A percentile compares a stretch with the other conserved stretches of the same genome.
Evolutionary conservation across 2,113 vertebrate species (phyloP).

Genomic region (Toxostoma redivivum): DNA sequence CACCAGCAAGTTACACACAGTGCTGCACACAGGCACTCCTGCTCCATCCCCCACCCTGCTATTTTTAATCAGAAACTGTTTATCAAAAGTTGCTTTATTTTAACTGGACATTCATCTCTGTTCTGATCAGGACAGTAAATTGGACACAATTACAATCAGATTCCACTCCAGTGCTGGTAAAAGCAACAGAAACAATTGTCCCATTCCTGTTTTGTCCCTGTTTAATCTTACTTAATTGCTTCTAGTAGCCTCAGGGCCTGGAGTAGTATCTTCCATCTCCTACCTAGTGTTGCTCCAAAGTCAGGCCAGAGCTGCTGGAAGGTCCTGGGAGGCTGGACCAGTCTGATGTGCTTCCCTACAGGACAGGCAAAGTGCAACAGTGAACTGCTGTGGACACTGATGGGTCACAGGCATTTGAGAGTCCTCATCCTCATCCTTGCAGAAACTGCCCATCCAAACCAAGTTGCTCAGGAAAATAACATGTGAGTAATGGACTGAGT

Average conservation of each 20-base stretch:
- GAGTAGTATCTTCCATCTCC: background rate
- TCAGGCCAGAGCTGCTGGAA: background rate
- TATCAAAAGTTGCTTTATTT: background rate
- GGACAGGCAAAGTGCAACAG: background rate
- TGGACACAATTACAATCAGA: background rate
- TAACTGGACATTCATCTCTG: background rate
- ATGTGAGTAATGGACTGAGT: background rate
- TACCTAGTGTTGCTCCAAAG: background rate
- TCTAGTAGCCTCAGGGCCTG: background rate
- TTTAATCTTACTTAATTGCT: background rate
- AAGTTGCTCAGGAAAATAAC: background rate
- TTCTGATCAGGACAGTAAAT: background rate
- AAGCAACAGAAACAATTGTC: background rate
- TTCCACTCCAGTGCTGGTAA: background rate
- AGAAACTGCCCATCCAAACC: background rate
- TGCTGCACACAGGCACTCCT: background rate
- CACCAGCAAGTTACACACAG: background rate
- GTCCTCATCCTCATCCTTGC: background rate
- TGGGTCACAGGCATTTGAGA: rapidly evolving
- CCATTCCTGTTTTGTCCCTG: background rate
- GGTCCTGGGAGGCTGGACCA: background rate
- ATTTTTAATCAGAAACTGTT: background rate
- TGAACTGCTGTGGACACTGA: background rate
- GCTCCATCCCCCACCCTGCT: background rate
- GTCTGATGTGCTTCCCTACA: background rate